A percentile compares a stretch with the other conserved stretches of the same genome.
Conservation (phyloP, 2,888 invertebrate genomes). For the Conus canariensis region DNA sequence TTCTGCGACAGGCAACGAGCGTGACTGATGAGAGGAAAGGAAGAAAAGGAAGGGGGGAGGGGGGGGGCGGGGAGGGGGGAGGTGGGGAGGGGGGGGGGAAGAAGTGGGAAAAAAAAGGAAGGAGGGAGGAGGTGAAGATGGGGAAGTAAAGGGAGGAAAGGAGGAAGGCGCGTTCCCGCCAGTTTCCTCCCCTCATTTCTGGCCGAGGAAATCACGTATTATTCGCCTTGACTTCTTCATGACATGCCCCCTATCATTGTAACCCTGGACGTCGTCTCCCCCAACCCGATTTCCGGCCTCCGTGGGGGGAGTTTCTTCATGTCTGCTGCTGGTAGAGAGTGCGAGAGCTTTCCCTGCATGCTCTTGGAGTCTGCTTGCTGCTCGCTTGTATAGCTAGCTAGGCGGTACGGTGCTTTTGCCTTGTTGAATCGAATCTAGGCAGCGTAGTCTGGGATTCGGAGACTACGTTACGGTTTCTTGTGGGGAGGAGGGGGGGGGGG, state of each 20-base stretch:
- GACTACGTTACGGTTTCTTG: no score
- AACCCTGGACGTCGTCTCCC: background rate
- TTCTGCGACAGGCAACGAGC: no score
- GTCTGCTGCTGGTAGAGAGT: background rate
- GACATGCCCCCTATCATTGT: slow-evolving; percentile 30
- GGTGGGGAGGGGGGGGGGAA: background rate
- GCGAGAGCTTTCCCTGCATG: background rate
- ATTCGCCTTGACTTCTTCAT: slow-evolving; percentile 43
- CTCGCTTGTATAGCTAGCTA: background rate
- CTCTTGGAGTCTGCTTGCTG: background rate
- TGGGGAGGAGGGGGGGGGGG: no score
- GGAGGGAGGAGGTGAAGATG: background rate
- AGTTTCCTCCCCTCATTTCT: slow-evolving; percentile 23
- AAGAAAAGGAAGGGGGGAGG: background rate
- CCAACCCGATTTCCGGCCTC: slow-evolving; percentile 8
- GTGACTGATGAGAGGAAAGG: background rate
- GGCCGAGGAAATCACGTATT: slow-evolving; percentile 41
- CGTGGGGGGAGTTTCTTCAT: slow-evolving; percentile 4
- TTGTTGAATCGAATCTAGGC: background rate
- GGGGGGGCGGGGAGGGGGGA: background rate
- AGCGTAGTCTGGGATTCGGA: no score
- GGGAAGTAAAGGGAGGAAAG: no score
- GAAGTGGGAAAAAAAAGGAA: background rate
- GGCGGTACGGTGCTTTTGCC: background rate
- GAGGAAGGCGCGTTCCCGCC: slow-evolving; percentile 15